phyloP scores from a whole-genome alignment of 53 echinoderm and acorn worm genomes.

The Henricia sp. region DNA sequence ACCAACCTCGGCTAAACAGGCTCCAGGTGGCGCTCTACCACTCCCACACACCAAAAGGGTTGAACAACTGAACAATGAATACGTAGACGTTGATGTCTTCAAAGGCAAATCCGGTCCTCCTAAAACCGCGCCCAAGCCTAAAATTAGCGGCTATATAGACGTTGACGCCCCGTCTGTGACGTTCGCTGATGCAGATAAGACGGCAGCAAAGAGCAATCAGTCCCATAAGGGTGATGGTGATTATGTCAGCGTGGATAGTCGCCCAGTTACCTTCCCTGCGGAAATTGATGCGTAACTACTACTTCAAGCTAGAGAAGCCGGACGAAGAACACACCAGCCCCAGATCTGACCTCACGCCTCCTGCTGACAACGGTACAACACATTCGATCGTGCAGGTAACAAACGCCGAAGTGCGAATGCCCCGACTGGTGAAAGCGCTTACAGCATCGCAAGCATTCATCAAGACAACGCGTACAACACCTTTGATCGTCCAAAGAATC shows the following conservation, averaged over 20 bases:
- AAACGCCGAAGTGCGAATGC: background rate
- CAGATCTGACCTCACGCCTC: too few species aligned
- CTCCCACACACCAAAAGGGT: background rate
- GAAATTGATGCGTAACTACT: background rate
- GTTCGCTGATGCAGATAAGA: background rate
- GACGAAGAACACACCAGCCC: background rate
- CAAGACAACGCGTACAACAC: constrained; percentile 19
- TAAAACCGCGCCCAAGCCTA: background rate
- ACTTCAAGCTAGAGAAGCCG: constrained; percentile 35
- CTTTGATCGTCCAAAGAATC: background rate
- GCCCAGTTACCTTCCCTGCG: background rate
- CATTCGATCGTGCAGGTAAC: constrained; percentile 5
- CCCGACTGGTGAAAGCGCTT: background rate
- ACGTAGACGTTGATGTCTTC: constrained; percentile 21
- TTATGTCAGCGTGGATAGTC: constrained; percentile 22
- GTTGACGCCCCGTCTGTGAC: background rate
- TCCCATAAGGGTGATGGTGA: background rate
- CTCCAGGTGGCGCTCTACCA: background rate
- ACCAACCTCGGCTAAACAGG: background rate
- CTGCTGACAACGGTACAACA: constrained; percentile 17
- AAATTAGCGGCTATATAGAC: background rate
- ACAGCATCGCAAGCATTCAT: background rate
- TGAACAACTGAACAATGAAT: background rate
- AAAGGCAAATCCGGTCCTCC: background rate
- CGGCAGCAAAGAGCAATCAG: background rate